Evolutionary conservation across 2,888 invertebrate species (phyloP).

Genomic region (Drosophila peninsularis): DNA sequence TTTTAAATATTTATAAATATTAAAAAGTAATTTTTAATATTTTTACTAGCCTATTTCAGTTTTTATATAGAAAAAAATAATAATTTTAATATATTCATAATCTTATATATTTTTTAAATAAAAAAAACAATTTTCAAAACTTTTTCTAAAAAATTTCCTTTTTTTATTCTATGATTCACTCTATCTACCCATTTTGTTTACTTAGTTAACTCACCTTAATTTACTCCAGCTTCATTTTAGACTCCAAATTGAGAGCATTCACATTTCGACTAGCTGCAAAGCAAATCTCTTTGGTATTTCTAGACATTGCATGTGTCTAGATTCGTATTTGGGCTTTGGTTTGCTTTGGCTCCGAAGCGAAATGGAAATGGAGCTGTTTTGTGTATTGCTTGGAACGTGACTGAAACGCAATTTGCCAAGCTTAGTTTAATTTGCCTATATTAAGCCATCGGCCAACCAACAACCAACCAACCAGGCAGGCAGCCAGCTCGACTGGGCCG

Average conservation of each 20-base stretch:
- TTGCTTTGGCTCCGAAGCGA: constrained; percentile 21
- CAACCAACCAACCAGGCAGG: constrained; percentile 18
- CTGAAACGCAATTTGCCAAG: constrained; percentile 72
- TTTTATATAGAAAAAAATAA: too few relatives aligned
- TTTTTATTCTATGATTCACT: too few relatives aligned
- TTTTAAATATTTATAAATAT: too few relatives aligned
- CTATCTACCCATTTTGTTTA: too few relatives aligned
- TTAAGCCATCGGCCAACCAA: constrained; percentile 31
- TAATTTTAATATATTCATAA: too few relatives aligned
- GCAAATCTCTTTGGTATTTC: neutral
- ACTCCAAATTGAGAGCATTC: constrained; percentile 8
- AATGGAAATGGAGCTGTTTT: constrained; percentile 72
- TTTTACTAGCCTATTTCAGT: too few relatives aligned
- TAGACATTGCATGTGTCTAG: constrained; percentile 63
- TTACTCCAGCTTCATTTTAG: neutral
- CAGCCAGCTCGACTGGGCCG: neutral
- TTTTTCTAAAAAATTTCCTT: too few relatives aligned
- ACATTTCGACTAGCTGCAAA: neutral
- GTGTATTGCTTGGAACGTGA: constrained; percentile 67
- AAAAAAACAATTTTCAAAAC: too few relatives aligned
- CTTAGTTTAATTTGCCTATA: constrained; percentile 79
- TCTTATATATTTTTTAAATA: too few relatives aligned
- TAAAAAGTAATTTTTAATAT: too few relatives aligned
- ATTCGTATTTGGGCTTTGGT: constrained; percentile 37
- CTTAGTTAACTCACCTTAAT: neutral